Base-by-base conservation (phyloP, 2,888 invertebrate species). In the Lithophane semibrunnea region DNA sequence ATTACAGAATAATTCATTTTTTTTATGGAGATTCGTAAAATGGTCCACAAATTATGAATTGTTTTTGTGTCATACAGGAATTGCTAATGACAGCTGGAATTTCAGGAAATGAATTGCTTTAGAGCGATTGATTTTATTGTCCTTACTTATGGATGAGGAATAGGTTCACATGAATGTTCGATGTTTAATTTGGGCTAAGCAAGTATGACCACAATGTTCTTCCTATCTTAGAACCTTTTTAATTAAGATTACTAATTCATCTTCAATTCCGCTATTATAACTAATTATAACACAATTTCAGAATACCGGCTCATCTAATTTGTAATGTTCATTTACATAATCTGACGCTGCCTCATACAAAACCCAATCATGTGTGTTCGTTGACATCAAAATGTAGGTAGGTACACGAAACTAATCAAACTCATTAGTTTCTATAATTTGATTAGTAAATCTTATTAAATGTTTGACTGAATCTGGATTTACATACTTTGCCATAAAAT, bases 281-380 rank as follows among this genome's bases (percentile, higher is more conserved):
- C 29, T 29, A 29, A 29, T 29, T 29, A 21, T 65, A 58, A 52
- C 2, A 64, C 78, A 52, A 60, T 65, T 52, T 71, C 52, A 60
- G 44, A 54, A 47, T 54, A 65, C 52, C 54, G 63, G 49, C 24
- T 56, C 24, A 44, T 56, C 16, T 65, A 67, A 80, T 71, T 63
- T 13, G 13, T 47, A 21, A 61, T 60, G 24, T 65, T 60, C 21
- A 70, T 79, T 75, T 73, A n/a, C 54, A 63, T 69, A 61, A 82
- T 64, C 64, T 60, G 24, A 29, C 44, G 37, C 16, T 68, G 44
- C 52, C 29, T 42, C 47, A 21, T 58, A 73, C 52, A 65, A 75
- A 76, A 64, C 60, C 54, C 65, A 77, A 49, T 82, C 72, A 73
- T 52, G 44, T 73, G n/a, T 54, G 58, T 63, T 56, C 29, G 49